Evolutionary conservation across 30 jellyfish, hydroid and myxozoan species (phyloP).

Genomic region (Chironex yamaguchii): DNA sequence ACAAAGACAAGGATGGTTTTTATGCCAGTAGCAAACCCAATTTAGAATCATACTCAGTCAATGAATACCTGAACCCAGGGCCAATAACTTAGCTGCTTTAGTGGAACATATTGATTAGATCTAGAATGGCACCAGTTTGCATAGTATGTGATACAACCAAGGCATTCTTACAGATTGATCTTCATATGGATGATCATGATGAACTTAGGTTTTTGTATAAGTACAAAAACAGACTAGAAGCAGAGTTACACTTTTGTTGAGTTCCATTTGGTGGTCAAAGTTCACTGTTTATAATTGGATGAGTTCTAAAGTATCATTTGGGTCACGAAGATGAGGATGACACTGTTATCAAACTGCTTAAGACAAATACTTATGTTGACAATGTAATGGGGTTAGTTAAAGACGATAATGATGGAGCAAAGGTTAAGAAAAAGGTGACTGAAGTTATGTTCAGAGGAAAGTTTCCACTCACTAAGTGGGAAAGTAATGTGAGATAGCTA

Average conservation of each 20-base stretch:
- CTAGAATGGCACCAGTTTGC: no score
- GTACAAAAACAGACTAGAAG: neutral
- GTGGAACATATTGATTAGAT: no score
- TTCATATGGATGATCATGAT: no score
- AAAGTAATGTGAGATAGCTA: neutral
- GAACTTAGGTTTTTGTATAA: no score
- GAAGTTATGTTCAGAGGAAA: neutral
- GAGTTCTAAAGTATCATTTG: neutral
- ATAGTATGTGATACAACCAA: no score
- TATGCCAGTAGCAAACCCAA: no score
- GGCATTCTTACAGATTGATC: no score
- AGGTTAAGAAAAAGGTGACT: neutral
- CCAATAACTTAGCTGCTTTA: no score
- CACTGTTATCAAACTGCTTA: neutral
- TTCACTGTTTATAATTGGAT: neutral
- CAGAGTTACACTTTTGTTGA: neutral
- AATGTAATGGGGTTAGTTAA: conserved; percentile 1
- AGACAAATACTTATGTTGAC: conserved; percentile 2
- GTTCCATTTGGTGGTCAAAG: conserved; percentile 15
- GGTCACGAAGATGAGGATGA: neutral
- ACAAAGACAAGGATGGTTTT: no score
- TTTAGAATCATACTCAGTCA: no score
- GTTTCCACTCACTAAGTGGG: conserved; percentile 11
- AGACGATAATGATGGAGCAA: neutral
- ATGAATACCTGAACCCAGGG: no score